phyloP scores from a whole-genome alignment of 2,888 invertebrate species.

The Sympetrum striolatum region DNA sequence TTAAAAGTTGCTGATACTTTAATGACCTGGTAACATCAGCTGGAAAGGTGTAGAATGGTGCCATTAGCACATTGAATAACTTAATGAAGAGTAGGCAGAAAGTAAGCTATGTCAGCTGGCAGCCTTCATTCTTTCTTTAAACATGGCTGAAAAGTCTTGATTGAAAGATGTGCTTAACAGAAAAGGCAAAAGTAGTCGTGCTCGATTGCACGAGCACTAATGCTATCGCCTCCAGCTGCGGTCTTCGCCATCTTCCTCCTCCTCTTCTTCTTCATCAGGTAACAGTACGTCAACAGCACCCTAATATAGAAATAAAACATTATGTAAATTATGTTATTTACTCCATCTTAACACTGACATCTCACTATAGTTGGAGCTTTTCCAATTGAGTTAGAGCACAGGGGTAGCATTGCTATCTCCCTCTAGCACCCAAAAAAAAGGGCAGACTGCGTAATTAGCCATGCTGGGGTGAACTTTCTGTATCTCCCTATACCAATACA shows the following conservation, averaged over 20 bases:
- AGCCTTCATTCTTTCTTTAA: constrained; percentile 3
- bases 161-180: constrained; percentile 36
- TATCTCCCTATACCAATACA: too few relatives aligned
- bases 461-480: too few relatives aligned
- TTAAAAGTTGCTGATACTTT: background rate
- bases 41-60: background rate
- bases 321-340: background rate
- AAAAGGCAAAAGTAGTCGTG: constrained; percentile 14
- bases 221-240: constrained; percentile 90
- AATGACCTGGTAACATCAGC: constrained; percentile 35
- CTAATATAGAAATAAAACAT: constrained; percentile 45
- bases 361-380: too few relatives aligned
- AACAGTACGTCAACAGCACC: constrained; percentile 67
- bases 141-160: constrained; percentile 9
- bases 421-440: too few relatives aligned
- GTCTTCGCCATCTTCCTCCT: constrained; percentile 82
- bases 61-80: constrained; percentile 26
- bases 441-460: too few relatives aligned
- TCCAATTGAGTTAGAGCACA: too few relatives aligned
- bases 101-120: constrained; percentile 11
- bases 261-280: constrained; percentile 85
- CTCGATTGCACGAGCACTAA: constrained; percentile 19
- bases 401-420: too few relatives aligned
- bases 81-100: constrained; percentile 27
- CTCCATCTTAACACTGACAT: too few relatives aligned